Evolutionary conservation across 2,797 vertebrate species (phyloP), one percentile per base, ranked within the genome.

Genomic region (Loris lydekkerianus): DNA sequence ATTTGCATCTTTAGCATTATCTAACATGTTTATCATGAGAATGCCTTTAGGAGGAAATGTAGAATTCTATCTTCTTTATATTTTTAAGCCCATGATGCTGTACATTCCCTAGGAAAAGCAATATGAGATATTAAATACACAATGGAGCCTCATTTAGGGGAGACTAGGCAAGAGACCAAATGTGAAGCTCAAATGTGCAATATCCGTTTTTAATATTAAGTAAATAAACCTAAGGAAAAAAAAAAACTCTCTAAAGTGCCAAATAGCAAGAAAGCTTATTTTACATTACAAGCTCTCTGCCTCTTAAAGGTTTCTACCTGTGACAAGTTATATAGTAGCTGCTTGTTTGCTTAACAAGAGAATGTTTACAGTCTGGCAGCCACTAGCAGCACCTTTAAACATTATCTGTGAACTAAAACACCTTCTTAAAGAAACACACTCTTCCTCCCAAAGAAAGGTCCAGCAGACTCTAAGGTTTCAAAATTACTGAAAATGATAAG

Each of bases 221-320:
- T 95, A 98, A 96, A 96, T 23, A n/a, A 31, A 96, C 87, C 80
- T 72, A 76, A 80, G 90, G 86, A 91, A 65, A 17, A 73, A 15
- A 78, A 86, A 91, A 82, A 80, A 7, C 6, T 20, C 40, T 93
- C 25, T 73, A 86, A 95, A 77, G 58, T 90, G 70, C 46, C 81
- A 84, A 75, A 61, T 46, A 89, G 43, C 40, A 85, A 67, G 20
- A 87, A 75, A 85, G 93, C 75, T 90, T 97, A 96, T 95, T 97
- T 97, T 97, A 96, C 77, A 93, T 78, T 34, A 69, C 31, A 69
- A 69, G 80, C 86, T 94, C 87, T 77, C 46, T 91, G 76, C 29
- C 94, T 94, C 94, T 97, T 95, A 82, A 91, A 96, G 97, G 95
- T 58, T 90, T 98, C 73, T 96, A 31, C 92, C 97, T 97, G 53